These are phyloP conservation scores for Typhlichthys eigenmanni DNA, from an alignment of 2,797 vertebrate genomes.

Conservation along the genomic window DNA sequence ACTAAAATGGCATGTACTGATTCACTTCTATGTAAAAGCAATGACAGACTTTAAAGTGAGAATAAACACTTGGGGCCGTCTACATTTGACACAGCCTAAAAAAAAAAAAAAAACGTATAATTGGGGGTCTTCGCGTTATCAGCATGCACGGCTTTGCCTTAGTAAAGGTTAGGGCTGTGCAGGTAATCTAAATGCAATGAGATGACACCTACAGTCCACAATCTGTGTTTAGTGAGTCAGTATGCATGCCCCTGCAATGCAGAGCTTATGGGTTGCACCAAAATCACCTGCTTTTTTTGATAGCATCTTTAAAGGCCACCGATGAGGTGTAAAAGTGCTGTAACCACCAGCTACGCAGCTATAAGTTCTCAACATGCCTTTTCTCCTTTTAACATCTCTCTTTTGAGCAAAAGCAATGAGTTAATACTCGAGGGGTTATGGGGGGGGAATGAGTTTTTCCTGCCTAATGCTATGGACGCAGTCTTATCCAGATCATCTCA, in stretches of 20 bases:
- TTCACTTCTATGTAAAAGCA: neutral
- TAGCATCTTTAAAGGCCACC: conserved; percentile 55
- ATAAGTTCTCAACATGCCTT: conserved; percentile 19
- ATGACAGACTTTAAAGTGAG: neutral
- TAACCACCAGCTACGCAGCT: conserved; percentile 27
- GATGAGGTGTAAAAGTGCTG: conserved; percentile 55
- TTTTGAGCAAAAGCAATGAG: conserved; percentile 32
- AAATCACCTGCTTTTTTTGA: conserved; percentile 62
- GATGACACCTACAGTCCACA: conserved; percentile 26
- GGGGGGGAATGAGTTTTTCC: conserved; percentile 48
- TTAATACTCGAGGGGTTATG: conserved; percentile 38
- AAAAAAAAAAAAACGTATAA: too few species aligned
- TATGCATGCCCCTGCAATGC: conserved; percentile 64
- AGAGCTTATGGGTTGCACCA: conserved; percentile 66
- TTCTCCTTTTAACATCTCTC: neutral
- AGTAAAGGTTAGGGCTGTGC: conserved; percentile 21
- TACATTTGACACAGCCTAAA: neutral
- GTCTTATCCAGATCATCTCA: conserved; percentile 54
- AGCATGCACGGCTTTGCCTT: conserved; percentile 10
- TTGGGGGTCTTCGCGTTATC: neutral
- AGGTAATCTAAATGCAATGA: conserved; percentile 21
- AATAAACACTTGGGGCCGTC: neutral
- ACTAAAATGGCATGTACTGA: neutral
- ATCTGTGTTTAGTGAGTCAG: conserved; percentile 52
- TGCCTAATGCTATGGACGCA: conserved; percentile 31